Conservation (phyloP, 2,797 vertebrate species). For the Taeniopygia guttata region DNA sequence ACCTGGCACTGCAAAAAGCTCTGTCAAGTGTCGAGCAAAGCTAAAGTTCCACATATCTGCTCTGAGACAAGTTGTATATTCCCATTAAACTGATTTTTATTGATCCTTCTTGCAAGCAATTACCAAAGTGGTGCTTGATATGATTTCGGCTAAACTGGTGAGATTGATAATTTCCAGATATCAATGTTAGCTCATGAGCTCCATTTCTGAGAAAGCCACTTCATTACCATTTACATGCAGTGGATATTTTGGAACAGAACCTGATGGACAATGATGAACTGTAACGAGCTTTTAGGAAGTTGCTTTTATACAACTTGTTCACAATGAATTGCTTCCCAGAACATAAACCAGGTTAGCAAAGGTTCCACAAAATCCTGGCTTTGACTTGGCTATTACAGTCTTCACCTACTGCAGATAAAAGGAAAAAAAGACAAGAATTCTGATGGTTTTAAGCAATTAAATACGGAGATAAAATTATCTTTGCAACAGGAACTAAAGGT, state of each 20-base stretch:
- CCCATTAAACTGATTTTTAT: not conserved
- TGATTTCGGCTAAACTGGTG: not conserved
- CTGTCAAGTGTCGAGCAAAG: not conserved
- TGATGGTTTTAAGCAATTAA: not conserved
- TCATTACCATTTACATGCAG: not conserved
- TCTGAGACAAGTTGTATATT: not conserved
- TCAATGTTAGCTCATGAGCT: not conserved
- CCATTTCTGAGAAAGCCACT: slow-evolving; percentile 2
- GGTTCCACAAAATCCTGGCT: not conserved
- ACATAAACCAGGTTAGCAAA: not conserved
- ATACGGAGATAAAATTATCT: not conserved
- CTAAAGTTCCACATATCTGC: not conserved
- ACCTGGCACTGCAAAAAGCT: not conserved
- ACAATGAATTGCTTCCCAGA: not conserved
- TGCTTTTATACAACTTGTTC: slow-evolving; percentile 6
- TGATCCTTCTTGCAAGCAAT: not conserved
- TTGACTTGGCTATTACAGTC: not conserved
- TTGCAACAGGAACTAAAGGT: not conserved
- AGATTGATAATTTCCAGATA: not conserved
- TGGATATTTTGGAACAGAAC: not conserved
- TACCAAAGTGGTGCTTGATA: not conserved
- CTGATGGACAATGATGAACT: not conserved
- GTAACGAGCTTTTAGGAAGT: not conserved
- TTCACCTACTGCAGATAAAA: not conserved
- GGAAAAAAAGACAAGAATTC: not conserved